Percentiles rank a stretch among this genome's conserved stretches.
Conservation (phyloP, 2,113 vertebrate species). For the Gymnobelideus leadbeateri region DNA sequence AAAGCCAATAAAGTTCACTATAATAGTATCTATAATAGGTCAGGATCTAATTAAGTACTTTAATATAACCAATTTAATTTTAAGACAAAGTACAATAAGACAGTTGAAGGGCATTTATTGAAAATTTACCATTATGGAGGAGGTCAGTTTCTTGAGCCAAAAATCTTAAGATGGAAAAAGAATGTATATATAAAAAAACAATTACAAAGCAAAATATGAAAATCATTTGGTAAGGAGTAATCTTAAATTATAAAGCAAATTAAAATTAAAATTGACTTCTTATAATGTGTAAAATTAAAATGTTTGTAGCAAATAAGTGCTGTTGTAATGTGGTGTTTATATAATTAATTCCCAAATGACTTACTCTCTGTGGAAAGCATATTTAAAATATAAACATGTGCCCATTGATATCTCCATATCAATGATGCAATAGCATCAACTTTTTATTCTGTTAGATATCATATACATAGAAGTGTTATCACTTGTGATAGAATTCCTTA, state of each 20-base stretch:
- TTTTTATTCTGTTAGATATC: conserved; percentile 16
- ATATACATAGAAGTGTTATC: not conserved
- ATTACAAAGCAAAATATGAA: not conserved
- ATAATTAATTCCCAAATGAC: conserved; percentile 37
- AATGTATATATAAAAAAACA: not conserved
- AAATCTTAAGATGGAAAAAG: not conserved
- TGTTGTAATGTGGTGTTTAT: not conserved
- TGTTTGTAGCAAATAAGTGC: conserved; percentile 18
- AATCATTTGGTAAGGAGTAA: not conserved
- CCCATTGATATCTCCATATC: not conserved
- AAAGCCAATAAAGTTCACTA: not conserved
- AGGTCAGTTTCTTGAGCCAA: not conserved
- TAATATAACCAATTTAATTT: not conserved
- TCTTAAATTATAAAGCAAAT: not conserved
- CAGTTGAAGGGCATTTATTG: not conserved
- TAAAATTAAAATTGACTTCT: not conserved
- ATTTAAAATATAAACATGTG: conserved; percentile 54
- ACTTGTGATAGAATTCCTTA: not conserved
- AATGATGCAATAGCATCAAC: not conserved
- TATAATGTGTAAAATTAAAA: not conserved
- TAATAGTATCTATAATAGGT: not conserved
- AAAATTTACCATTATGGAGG: not conserved
- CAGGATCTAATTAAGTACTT: not conserved
- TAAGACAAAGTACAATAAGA: not conserved
- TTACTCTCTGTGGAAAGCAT: conserved; percentile 36